phyloP scores from a whole-genome alignment of 2,888 invertebrate genomes.

The Tachystola acroxantha region DNA sequence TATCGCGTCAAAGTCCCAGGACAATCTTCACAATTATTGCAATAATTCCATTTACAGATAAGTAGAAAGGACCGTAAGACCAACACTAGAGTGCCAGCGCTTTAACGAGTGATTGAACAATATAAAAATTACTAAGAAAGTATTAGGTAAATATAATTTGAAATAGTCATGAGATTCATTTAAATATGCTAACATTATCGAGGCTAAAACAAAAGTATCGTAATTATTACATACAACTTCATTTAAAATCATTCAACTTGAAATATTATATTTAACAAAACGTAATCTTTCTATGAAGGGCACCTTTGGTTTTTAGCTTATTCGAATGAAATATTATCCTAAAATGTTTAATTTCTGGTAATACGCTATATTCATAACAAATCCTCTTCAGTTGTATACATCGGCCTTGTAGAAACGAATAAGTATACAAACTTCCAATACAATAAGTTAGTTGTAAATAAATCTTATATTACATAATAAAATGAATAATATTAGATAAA shows the following conservation, averaged over 20 bases:
- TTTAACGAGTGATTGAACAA: slow-evolving; percentile 75
- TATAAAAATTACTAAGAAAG: slow-evolving; percentile 74
- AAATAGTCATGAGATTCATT: slow-evolving; percentile 73
- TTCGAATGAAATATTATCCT: slow-evolving; percentile 77
- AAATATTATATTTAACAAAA: slow-evolving; percentile 76
- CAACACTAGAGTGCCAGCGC: slow-evolving; percentile 76
- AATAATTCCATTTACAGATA: slow-evolving; percentile 54
- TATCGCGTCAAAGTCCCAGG: slow-evolving; percentile 31
- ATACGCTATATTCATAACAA: slow-evolving; percentile 70
- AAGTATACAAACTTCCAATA: slow-evolving; percentile 56
- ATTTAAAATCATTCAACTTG: slow-evolving; percentile 75
- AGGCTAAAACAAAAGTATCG: slow-evolving; percentile 73
- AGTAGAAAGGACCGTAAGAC: slow-evolving; percentile 64
- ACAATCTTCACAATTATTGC: slow-evolving; percentile 45
- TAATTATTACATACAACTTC: slow-evolving; percentile 72
- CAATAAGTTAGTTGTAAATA: slow-evolving; percentile 74
- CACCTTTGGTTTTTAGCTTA: slow-evolving; percentile 93
- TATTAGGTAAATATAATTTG: slow-evolving; percentile 76
- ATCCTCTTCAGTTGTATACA: slow-evolving; percentile 67
- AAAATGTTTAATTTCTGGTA: slow-evolving; percentile 73
- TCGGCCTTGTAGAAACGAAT: slow-evolving; percentile 67
- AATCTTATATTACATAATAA: slow-evolving; percentile 70
- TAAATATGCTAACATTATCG: slow-evolving; percentile 72
- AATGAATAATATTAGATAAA: slow-evolving; percentile 67
- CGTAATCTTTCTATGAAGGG: slow-evolving; percentile 83